Conservation (phyloP, 2,113 vertebrate species). For the Sclerurus mexicanus region DNA sequence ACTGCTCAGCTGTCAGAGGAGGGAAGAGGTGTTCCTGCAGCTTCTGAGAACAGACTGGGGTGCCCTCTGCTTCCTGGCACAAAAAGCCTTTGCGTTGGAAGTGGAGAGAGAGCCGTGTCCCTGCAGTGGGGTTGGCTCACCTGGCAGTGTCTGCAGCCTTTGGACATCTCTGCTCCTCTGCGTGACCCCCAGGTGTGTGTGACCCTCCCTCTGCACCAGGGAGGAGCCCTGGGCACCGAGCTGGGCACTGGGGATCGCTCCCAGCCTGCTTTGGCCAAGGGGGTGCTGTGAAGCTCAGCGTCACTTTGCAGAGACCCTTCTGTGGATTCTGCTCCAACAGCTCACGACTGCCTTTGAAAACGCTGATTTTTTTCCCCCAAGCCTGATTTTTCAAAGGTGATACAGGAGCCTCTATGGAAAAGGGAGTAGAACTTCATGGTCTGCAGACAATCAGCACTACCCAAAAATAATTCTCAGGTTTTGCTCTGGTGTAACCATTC, state of each 20-base stretch:
- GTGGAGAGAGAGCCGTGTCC: neutral
- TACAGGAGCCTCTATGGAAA: neutral
- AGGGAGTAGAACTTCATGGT: neutral
- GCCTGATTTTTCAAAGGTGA: slow-evolving; percentile 11
- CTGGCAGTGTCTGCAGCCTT: neutral
- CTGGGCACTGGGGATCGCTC: neutral
- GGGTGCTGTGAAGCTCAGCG: neutral
- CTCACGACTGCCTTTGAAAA: neutral
- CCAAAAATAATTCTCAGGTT: slow-evolving; percentile 5
- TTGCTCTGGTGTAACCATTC: neutral
- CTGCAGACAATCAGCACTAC: neutral
- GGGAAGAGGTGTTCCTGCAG: neutral
- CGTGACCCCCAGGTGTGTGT: neutral
- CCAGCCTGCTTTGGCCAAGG: neutral
- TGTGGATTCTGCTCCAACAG: neutral
- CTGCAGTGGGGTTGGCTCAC: neutral
- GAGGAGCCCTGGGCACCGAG: neutral
- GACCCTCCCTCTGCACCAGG: neutral
- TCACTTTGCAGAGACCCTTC: neutral
- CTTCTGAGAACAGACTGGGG: neutral
- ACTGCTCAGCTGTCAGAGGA: slow-evolving; percentile 4
- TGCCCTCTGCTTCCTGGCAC: neutral
- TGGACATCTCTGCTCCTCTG: neutral
- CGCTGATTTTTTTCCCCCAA: neutral
- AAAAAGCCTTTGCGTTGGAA: neutral